Conservation (phyloP, 2,888 invertebrate species). For the Patella ulyssiponensis region DNA sequence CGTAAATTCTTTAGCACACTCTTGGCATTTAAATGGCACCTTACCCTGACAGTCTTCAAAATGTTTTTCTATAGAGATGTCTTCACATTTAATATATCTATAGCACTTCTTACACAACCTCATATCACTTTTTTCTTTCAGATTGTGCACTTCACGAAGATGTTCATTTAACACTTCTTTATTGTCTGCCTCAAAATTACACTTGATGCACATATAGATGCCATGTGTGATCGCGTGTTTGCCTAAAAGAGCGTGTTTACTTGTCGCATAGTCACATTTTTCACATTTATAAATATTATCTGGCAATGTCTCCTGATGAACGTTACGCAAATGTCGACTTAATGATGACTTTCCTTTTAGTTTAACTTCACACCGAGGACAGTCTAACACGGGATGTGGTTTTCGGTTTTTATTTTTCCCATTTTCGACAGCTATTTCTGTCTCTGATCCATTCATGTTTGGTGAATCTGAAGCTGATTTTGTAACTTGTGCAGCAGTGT, state of each 20-base stretch:
- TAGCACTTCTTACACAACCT: constrained; percentile 68
- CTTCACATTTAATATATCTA: constrained; percentile 61
- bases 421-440: constrained; percentile 13
- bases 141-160: constrained; percentile 59
- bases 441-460: constrained; percentile 15
- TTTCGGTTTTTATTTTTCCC: constrained; percentile 28
- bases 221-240: constrained; percentile 66
- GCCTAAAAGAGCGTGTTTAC: constrained; percentile 64
- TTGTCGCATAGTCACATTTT: constrained; percentile 62
- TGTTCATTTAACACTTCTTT: constrained; percentile 61
- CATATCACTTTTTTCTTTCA: constrained; percentile 54
- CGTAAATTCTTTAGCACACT: constrained; percentile 68
- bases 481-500: not conserved
- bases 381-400: constrained; percentile 37
- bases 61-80: constrained; percentile 61
- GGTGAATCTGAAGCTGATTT: constrained; percentile 8
- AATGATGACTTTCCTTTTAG: constrained; percentile 39
- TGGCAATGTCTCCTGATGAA: constrained; percentile 39
- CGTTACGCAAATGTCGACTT: constrained; percentile 42
- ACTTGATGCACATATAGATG: constrained; percentile 64
- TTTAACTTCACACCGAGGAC: constrained; percentile 39
- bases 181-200: constrained; percentile 57
- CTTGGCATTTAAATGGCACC: constrained; percentile 63
- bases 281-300: constrained; percentile 43
- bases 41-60: constrained; percentile 64